Conservation (phyloP, 1,140 invertebrate species). For the Metaphire vulgaris region DNA sequence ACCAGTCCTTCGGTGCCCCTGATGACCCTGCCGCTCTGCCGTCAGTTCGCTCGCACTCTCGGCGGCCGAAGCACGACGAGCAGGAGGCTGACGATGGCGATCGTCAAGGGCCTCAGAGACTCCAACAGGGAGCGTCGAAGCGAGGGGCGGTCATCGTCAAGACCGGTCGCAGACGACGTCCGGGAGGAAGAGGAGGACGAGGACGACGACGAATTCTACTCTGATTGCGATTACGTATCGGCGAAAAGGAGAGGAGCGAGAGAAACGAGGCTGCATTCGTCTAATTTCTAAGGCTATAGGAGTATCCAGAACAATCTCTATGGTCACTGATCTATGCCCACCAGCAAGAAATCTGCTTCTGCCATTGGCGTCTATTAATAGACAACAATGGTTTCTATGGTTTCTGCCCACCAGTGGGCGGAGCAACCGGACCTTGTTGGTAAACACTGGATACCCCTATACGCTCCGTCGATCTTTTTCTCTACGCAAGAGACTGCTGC, state of each 20-base stretch:
- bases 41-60: background rate
- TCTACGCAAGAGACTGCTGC: too few species aligned
- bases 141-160: too few species aligned
- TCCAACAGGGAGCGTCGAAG: background rate
- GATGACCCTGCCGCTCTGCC: background rate
- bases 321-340: too few species aligned
- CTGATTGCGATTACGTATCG: background rate
- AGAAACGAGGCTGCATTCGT: background rate
- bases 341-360: too few species aligned
- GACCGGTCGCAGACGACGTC: background rate
- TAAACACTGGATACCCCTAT: too few species aligned
- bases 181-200: background rate
- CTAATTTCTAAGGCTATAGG: background rate
- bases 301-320: too few species aligned
- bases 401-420: too few species aligned
- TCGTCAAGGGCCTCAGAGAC: background rate
- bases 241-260: background rate
- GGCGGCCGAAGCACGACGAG: background rate
- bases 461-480: too few species aligned
- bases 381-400: too few species aligned
- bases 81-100: background rate
- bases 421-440: too few species aligned
- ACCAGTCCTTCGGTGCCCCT: background rate
- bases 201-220: background rate
- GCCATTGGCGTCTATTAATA: too few species aligned